Evolutionary conservation across 2,888 invertebrate species (phyloP).

Genomic region (Halictus quadricinctus): DNA sequence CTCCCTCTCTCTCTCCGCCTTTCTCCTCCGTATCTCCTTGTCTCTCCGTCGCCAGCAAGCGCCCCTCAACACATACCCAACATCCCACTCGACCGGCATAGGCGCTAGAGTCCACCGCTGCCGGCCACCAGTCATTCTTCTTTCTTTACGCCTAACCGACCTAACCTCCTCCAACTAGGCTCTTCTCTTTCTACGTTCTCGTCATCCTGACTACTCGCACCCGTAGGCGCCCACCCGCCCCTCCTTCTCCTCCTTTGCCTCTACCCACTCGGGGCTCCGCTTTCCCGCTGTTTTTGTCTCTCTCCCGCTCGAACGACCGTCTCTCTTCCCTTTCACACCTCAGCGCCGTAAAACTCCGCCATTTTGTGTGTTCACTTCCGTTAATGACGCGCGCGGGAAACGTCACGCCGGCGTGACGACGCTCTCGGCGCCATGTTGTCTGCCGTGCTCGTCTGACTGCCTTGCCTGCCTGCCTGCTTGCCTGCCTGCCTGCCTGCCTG

Average conservation of each 20-base stretch:
- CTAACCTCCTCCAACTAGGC: constrained; percentile 65
- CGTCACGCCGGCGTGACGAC: constrained; percentile 78
- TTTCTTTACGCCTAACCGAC: constrained; percentile 73
- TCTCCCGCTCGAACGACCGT: constrained; percentile 9
- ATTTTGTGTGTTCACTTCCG: constrained; percentile 81
- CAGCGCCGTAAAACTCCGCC: constrained; percentile 76
- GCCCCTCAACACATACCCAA: constrained; percentile 46
- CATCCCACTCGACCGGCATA: constrained; percentile 58
- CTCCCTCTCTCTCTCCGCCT: constrained; percentile 34
- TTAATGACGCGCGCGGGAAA: constrained; percentile 80
- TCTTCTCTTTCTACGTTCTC: constrained; percentile 66
- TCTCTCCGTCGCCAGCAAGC: constrained; percentile 47
- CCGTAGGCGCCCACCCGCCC: constrained; percentile 56
- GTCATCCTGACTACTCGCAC: constrained; percentile 64
- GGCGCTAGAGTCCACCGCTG: constrained; percentile 69
- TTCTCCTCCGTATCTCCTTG: constrained; percentile 27
- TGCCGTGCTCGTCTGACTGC: constrained; percentile 75
- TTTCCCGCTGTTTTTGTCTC: constrained; percentile 49
- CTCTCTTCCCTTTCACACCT: constrained; percentile 76
- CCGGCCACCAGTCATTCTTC: constrained; percentile 76
- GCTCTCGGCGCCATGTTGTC: constrained; percentile 82
- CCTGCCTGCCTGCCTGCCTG: background rate
- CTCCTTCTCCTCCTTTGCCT: background rate
- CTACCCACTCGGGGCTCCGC: constrained; percentile 25
- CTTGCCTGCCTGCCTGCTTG: background rate